Percentiles rank a stretch among this genome's conserved stretches.
Conservation (phyloP, 2,113 vertebrate species). For the Cyprinodon brontotheroides region DNA sequence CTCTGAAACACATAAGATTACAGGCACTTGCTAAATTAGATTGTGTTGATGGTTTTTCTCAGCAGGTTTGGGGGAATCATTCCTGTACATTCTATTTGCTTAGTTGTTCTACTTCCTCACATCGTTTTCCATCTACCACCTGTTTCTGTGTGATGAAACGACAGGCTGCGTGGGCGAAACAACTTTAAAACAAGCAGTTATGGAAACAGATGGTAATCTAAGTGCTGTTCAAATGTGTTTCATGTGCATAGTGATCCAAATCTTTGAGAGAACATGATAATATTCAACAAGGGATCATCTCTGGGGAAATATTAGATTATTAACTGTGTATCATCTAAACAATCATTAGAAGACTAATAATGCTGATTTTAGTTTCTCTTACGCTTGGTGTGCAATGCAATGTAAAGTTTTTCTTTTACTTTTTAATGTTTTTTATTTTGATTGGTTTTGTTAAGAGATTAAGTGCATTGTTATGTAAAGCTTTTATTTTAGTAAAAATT, state of each 20-base stretch:
- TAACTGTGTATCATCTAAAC: background rate
- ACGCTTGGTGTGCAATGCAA: background rate
- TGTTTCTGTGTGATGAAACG: background rate
- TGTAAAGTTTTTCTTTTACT: background rate
- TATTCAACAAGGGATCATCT: background rate
- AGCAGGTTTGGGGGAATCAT: slow-evolving; percentile 2
- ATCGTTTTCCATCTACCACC: background rate
- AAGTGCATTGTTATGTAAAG: background rate
- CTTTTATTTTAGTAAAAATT: slow-evolving; percentile 2
- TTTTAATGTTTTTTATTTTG: background rate
- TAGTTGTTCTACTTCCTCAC: background rate
- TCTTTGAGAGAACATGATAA: background rate
- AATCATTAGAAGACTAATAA: slow-evolving; percentile 4
- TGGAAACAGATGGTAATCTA: background rate
- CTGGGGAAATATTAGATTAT: slow-evolving; percentile 1
- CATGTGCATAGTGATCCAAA: background rate
- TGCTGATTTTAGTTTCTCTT: background rate
- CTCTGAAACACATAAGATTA: slow-evolving; percentile 26
- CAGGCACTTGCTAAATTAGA: slow-evolving; percentile 16
- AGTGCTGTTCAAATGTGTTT: background rate
- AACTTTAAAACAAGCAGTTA: background rate
- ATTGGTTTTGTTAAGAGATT: background rate
- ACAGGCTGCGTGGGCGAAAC: slow-evolving; percentile 1
- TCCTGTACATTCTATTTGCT: background rate
- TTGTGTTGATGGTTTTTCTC: slow-evolving; percentile 11